These are phyloP conservation scores for Prietella phreatophila DNA, from an alignment of 2,113 vertebrate genomes.

Conservation along the genomic window DNA sequence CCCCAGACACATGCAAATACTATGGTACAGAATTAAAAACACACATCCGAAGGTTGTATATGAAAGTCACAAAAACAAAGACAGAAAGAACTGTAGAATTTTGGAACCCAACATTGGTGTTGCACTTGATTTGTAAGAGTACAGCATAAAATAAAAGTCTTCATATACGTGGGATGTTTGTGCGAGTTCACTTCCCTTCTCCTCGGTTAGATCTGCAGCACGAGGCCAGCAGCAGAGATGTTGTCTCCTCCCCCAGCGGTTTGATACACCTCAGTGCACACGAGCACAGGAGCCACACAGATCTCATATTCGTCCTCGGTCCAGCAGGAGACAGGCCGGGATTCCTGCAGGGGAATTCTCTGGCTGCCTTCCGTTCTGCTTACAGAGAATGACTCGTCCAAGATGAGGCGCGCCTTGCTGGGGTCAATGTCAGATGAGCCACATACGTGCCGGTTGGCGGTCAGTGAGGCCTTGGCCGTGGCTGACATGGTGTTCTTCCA, in stretches of 20 bases:
- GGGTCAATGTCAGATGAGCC: conserved; percentile 78
- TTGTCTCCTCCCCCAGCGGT: conserved; percentile 83
- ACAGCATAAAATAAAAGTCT: not conserved
- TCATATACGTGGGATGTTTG: conserved; percentile 25
- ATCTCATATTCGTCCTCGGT: conserved; percentile 76
- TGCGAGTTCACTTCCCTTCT: not conserved
- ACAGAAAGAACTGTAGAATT: conserved; percentile 1
- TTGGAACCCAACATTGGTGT: conserved; percentile 27
- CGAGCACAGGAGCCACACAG: conserved; percentile 80
- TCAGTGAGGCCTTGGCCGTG: conserved; percentile 80
- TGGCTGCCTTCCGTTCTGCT: conserved; percentile 76
- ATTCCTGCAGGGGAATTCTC: conserved; percentile 74
- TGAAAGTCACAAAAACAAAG: not conserved
- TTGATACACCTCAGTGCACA: conserved; percentile 83
- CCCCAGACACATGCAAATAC: not conserved
- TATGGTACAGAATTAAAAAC: conserved; percentile 19
- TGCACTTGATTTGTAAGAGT: conserved; percentile 23
- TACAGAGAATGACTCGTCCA: conserved; percentile 82
- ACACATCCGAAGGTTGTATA: conserved; percentile 1
- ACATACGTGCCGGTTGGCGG: conserved; percentile 81
- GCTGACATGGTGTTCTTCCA: conserved; percentile 86
- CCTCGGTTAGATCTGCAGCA: conserved; percentile 74
- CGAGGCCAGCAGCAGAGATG: conserved; percentile 79
- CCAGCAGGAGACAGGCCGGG: conserved; percentile 80
- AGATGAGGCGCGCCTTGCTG: conserved; percentile 78